Evolutionary conservation across 2,797 vertebrate species (phyloP), one percentile per base, ranked within the genome.

Genomic region (Tachyglossus aculeatus): DNA sequence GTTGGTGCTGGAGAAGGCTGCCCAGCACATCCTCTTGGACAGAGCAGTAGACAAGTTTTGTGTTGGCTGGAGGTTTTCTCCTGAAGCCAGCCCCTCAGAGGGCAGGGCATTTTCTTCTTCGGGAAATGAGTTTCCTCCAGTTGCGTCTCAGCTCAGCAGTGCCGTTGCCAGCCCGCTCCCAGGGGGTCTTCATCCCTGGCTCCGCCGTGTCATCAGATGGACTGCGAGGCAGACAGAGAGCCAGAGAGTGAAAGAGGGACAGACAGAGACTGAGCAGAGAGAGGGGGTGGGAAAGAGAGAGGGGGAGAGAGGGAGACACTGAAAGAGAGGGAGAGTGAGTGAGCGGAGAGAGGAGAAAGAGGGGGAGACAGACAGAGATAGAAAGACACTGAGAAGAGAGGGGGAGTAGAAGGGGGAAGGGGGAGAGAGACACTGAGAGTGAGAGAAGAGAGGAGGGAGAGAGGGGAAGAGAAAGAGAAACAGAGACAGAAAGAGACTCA

Each of bases 11-110:
- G 80, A 84, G 68, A 85, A 82, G 70, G 83, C 83, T 88, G 88
- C 89, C 89, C 78, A 88, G 88, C 86, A 84, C 92, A 92, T 93
- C 88, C 87, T 90, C 88, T 76, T 71, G 67, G 83, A 87, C 85
- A 82, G 82, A 84, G 82, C 33, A 0, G n/a, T n/a, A n/a, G 90
- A 78, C 80, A 87, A 85, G 75, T 86, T 84, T 87, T 87, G 83
- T 81, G 78, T 82, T 63, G 73, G 87, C 87, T 91, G 86, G 74
- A 88, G 84, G 83, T 87, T 87, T 85, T 89, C 80, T 75, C 87
- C 74, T 84, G 77, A 82, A 87, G 70, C 80, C 66, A 86, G 67
- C 87, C 79, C 87, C 79, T 81, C 70, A 65, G 78, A 78, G 62
- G 77, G 67, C 88, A 62, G 89, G 85, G 89, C 90, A 90, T 88